Evolutionary conservation across 1,140 invertebrate genomes (phyloP).

Genomic region (Drosophila takahashii): DNA sequence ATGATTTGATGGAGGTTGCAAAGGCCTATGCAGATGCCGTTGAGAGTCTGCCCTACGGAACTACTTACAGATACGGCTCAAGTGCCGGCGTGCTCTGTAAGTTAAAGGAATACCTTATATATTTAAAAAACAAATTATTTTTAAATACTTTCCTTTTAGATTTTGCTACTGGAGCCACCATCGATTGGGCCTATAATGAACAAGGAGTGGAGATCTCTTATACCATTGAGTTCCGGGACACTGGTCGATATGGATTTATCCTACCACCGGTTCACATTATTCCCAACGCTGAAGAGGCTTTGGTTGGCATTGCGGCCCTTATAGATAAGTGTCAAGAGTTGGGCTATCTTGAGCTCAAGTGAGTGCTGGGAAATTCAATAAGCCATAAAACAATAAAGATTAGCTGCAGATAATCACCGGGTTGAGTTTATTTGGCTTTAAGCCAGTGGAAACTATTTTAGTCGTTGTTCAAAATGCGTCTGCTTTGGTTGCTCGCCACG

Average conservation of each 20-base stretch:
- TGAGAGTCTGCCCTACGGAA: constrained; percentile 85
- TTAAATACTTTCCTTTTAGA: constrained; percentile 25
- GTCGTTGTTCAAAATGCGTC: constrained; percentile 49
- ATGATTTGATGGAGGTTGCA: constrained; percentile 86
- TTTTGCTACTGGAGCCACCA: constrained; percentile 86
- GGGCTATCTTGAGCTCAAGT: constrained; percentile 61
- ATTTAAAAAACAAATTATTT: background rate
- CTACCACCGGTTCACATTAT: constrained; percentile 92
- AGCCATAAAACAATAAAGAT: constrained; percentile 65
- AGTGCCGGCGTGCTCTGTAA: constrained; percentile 87
- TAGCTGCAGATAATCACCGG: constrained; percentile 14
- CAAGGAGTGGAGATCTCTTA: constrained; percentile 88
- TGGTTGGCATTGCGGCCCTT: constrained; percentile 91
- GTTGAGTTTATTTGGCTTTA: constrained; percentile 14
- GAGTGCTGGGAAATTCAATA: constrained; percentile 29
- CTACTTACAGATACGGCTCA: constrained; percentile 85
- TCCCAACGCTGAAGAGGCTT: constrained; percentile 92
- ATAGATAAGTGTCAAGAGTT: constrained; percentile 84
- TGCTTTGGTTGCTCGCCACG: constrained; percentile 49
- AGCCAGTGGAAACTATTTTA: constrained; percentile 5
- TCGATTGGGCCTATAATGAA: constrained; percentile 89
- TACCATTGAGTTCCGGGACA: constrained; percentile 88
- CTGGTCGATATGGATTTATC: constrained; percentile 93
- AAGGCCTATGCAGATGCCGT: constrained; percentile 85
- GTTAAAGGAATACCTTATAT: constrained; percentile 30